These are phyloP conservation scores for Dasypus novemcinctus DNA, from an alignment of 2,113 vertebrate genomes.

Conservation along the genomic window DNA sequence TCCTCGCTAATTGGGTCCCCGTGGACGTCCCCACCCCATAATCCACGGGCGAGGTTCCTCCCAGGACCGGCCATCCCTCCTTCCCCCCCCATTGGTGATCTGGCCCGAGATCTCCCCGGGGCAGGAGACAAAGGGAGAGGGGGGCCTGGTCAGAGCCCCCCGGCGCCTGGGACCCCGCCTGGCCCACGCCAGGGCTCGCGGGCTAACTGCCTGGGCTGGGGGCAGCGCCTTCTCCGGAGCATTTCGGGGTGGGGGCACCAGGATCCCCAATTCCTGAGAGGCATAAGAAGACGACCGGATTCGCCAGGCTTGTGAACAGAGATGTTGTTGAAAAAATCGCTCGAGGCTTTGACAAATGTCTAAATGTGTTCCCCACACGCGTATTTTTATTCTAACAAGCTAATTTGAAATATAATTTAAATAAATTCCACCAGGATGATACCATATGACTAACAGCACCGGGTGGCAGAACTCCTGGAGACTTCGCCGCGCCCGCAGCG, in stretches of 20 bases:
- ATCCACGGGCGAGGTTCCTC: not conserved
- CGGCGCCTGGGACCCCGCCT: fast-evolving
- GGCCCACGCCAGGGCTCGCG: not conserved
- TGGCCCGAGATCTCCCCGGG: not conserved
- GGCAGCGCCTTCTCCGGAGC: conserved; percentile 47
- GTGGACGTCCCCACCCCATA: not conserved
- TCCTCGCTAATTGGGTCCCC: conserved; percentile 61
- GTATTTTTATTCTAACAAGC: conserved; percentile 72
- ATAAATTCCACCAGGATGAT: conserved; percentile 55
- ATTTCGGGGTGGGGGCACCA: not conserved
- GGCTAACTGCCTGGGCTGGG: conserved; percentile 45
- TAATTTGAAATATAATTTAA: conserved; percentile 67
- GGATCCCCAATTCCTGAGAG: conserved; percentile 50
- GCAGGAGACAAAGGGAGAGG: not conserved
- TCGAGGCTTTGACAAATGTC: conserved; percentile 76
- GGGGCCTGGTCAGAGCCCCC: not conserved
- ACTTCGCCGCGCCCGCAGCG: not conserved
- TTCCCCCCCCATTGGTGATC: too few relatives aligned
- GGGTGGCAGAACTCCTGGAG: conserved; percentile 59
- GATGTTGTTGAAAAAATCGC: conserved; percentile 30
- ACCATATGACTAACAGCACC: conserved; percentile 32
- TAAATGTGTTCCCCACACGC: conserved; percentile 71
- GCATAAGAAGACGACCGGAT: conserved; percentile 70
- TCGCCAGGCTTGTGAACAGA: conserved; percentile 58
- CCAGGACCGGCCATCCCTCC: not conserved